Evolutionary conservation across 2,113 vertebrate genomes (phyloP).

Genomic region (Hassar affinis): DNA sequence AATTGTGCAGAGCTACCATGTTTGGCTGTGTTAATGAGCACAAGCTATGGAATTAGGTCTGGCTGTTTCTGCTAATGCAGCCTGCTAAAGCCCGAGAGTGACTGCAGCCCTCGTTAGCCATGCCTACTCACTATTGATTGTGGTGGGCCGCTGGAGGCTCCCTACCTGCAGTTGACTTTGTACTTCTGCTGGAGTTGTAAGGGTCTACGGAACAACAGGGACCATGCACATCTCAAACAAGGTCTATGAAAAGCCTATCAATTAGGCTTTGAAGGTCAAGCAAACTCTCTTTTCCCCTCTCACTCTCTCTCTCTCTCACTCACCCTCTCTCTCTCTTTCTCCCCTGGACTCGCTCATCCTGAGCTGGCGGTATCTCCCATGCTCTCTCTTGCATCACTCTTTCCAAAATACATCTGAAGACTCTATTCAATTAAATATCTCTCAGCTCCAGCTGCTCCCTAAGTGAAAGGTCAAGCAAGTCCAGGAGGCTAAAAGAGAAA

Average conservation of each 20-base stretch:
- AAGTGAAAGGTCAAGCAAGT: constrained; percentile 95
- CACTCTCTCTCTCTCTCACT: constrained; percentile 48
- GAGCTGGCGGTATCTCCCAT: constrained; percentile 65
- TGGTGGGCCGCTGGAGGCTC: constrained; percentile 55
- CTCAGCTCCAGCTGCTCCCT: constrained; percentile 86
- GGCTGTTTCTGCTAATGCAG: constrained; percentile 58
- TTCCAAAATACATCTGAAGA: constrained; percentile 87
- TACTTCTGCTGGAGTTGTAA: constrained; percentile 75
- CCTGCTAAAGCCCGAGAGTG: constrained; percentile 63
- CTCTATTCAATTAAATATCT: constrained; percentile 96
- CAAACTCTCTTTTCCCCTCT: constrained; percentile 58
- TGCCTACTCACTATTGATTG: constrained; percentile 67
- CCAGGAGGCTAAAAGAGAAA: constrained; percentile 82
- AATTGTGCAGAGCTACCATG: constrained; percentile 52
- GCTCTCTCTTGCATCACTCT: constrained; percentile 57
- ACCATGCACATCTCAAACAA: constrained; percentile 72
- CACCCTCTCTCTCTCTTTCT: constrained; percentile 58
- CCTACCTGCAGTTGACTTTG: constrained; percentile 80
- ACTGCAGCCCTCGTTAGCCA: constrained; percentile 69
- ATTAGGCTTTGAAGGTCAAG: constrained; percentile 92
- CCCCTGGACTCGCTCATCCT: constrained; percentile 67
- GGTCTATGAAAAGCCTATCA: constrained; percentile 79
- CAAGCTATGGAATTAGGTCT: constrained; percentile 64
- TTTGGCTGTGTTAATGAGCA: constrained; percentile 70
- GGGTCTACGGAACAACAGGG: constrained; percentile 70